Base-by-base conservation (phyloP, 2,113 vertebrate genomes). In the Hemiscyllium ocellatum region DNA sequence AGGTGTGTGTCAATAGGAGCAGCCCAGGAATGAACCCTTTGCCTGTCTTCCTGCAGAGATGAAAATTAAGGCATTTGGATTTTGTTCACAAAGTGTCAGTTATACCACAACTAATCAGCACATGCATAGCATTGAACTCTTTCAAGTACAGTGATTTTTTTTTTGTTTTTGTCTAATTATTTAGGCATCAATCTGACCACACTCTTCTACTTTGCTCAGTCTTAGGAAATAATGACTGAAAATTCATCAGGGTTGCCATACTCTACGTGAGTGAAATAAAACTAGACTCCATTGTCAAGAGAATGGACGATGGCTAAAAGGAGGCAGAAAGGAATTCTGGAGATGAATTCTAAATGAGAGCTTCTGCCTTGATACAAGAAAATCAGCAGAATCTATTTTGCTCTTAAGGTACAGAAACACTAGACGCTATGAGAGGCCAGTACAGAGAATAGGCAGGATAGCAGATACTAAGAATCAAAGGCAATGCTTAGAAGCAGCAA, bases 21-120 rank as follows among this genome's bases (percentile, higher is more conserved):
- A 70, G 66, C 20, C 66, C 66, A 69, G 66, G 93, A 94, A 22
- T 8, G 6, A 13, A 50, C 22, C 47, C 37, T 26, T 47, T 70
- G 37, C 19, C 66, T 26, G 68, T 72, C 65, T 94, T 94, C 66
- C 93, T 47, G 93, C 10, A 94, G 93, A 47, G 93, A 66, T 94
- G 65, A 94, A 94, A 94, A 94, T 94, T 94, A 69, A 94, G 70
- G 22, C 70, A 68, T 22, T 47, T 20, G 13, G 37, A 70, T 94
- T 70, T 47, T 94, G 42, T 37, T 70, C 66, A 94, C 42, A 7
- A n/a, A 70, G 33, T 94, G 93, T 50, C 66, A 42, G 52, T 70
- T 70, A 7, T 37, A 47, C 22, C 56, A 70, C 22, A 47, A 70
- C 15, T 70, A 22, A 70, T 42, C 68, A 70, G 37, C n/a, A 47